phyloP scores from a whole-genome alignment of 2,113 vertebrate genomes.

The Lasiurus cinereus region DNA sequence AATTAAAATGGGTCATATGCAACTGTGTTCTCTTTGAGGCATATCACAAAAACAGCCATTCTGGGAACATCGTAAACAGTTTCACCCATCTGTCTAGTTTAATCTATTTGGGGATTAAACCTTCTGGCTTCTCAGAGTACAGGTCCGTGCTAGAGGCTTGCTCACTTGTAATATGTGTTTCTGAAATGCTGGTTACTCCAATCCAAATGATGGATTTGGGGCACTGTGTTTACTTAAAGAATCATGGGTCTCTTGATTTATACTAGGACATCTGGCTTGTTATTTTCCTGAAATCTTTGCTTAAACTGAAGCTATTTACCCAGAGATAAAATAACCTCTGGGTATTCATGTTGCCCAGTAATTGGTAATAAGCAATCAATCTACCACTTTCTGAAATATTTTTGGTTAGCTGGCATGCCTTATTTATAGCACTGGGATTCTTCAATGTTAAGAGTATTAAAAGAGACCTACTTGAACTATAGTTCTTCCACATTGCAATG shows the following conservation, averaged over 20 bases:
- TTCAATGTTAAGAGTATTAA: constrained; percentile 72
- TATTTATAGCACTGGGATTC: constrained; percentile 77
- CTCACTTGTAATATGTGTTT: constrained; percentile 77
- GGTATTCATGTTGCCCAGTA: constrained; percentile 71
- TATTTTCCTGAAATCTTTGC: constrained; percentile 77
- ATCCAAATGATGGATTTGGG: constrained; percentile 79
- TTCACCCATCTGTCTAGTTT: constrained; percentile 86
- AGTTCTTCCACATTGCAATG: background rate
- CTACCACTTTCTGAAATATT: constrained; percentile 73
- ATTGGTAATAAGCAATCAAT: constrained; percentile 77
- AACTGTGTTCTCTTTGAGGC: constrained; percentile 85
- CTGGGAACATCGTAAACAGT: constrained; percentile 84
- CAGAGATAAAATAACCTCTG: constrained; percentile 80
- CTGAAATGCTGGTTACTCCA: constrained; percentile 74
- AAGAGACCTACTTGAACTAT: constrained; percentile 15
- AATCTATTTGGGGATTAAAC: constrained; percentile 80
- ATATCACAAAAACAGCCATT: constrained; percentile 83
- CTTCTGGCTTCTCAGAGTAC: constrained; percentile 78
- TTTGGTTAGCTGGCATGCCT: constrained; percentile 70
- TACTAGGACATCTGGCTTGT: constrained; percentile 81
- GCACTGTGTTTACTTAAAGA: constrained; percentile 78
- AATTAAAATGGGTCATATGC: constrained; percentile 81
- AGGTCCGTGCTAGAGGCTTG: constrained; percentile 62
- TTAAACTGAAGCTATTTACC: constrained; percentile 83
- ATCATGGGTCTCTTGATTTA: constrained; percentile 81